Conservation (phyloP, 2,797 vertebrate genomes). For the Sebastes alutus region DNA sequence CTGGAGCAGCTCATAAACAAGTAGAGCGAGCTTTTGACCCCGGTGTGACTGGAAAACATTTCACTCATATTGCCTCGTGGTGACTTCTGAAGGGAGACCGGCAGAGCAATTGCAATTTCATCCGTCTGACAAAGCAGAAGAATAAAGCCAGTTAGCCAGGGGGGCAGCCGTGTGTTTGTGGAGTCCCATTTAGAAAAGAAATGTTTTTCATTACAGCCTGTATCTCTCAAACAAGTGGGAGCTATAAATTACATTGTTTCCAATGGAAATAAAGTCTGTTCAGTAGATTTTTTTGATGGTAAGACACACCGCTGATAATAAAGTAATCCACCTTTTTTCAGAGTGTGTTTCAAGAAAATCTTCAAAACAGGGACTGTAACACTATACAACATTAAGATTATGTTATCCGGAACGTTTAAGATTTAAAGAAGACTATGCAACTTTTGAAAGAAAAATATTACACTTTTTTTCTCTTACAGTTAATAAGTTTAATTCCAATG, state of each 20-base stretch:
- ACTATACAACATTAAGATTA: neutral
- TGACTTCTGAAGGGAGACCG: constrained; percentile 47
- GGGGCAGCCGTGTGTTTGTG: constrained; percentile 17
- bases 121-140: constrained; percentile 48
- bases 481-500: neutral
- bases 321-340: neutral
- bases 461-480: neutral
- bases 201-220: constrained; percentile 50
- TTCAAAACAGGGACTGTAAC: neutral
- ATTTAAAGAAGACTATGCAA: neutral
- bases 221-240: constrained; percentile 26
- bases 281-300: neutral
- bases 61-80: constrained; percentile 42
- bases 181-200: constrained; percentile 52
- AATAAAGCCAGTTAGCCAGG: constrained; percentile 54
- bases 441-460: neutral
- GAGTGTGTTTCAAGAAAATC: neutral
- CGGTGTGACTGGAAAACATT: constrained; percentile 48
- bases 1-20: constrained; percentile 35
- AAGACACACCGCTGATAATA: neutral
- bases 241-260: constrained; percentile 13
- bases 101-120: constrained; percentile 43
- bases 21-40: constrained; percentile 29
- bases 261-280: neutral
- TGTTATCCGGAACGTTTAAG: neutral